Evolutionary conservation across 2,797 vertebrate species (phyloP).

Genomic region (Peromyscus eremicus): DNA sequence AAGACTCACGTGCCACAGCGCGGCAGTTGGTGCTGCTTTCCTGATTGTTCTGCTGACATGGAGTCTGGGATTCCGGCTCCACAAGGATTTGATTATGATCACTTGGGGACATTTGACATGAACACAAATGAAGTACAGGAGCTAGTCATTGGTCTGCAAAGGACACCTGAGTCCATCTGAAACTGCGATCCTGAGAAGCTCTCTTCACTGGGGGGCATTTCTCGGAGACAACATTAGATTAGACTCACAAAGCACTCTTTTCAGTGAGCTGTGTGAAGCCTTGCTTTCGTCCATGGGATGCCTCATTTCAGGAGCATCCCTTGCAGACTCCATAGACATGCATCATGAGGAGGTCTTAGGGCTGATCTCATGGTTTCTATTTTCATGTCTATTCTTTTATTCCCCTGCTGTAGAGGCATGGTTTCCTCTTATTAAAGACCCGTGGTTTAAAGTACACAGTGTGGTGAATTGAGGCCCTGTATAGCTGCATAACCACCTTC

Average conservation of each 20-base stretch:
- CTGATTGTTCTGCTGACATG: not conserved
- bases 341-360: not conserved
- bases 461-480: not conserved
- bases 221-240: not conserved
- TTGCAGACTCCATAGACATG: not conserved
- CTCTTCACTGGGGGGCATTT: not conserved
- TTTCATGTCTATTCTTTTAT: not conserved
- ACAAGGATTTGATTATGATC: not conserved
- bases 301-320: not conserved
- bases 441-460: not conserved
- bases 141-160: not conserved
- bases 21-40: not conserved
- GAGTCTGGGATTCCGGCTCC: not conserved
- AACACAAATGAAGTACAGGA: not conserved
- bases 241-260: not conserved
- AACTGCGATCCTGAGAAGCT: not conserved
- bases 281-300: not conserved
- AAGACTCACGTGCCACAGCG: not conserved
- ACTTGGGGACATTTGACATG: not conserved
- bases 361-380: not conserved
- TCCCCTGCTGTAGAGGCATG: not conserved
- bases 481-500: not conserved
- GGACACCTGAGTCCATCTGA: not conserved
- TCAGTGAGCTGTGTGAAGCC: not conserved
- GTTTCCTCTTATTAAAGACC: slow-evolving; percentile 10